Conservation (phyloP, 2,797 vertebrate species). For the Meda fulgida region DNA sequence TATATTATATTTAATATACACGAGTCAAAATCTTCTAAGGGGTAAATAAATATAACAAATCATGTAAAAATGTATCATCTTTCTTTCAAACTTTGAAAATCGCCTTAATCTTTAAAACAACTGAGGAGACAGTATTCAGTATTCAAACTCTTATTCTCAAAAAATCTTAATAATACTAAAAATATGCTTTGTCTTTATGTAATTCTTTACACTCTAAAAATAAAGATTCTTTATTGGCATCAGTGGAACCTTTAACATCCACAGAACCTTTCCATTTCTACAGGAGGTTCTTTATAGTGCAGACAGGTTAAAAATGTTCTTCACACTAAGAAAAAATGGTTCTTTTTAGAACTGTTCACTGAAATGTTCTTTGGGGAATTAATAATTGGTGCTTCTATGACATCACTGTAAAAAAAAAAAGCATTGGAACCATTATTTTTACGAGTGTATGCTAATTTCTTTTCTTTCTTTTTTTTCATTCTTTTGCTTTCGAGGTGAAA, state of each 20-base stretch:
- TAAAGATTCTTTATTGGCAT: neutral
- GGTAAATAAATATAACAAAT: neutral
- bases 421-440: neutral
- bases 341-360: neutral
- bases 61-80: neutral
- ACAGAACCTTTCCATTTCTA: neutral
- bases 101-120: neutral
- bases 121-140: too few relatives aligned
- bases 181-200: neutral
- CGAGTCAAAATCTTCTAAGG: neutral
- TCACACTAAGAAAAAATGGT: neutral
- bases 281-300: neutral
- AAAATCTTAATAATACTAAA: neutral
- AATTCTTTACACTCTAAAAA: neutral
- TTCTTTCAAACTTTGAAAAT: neutral
- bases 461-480: too few relatives aligned
- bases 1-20: neutral
- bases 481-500: neutral
- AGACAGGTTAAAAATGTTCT: neutral
- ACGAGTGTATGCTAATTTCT: neutral
- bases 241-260: neutral
- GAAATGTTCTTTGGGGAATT: too few relatives aligned
- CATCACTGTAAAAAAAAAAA: neutral
- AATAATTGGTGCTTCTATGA: neutral
- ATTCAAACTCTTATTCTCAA: neutral